Evolutionary conservation across 2,888 invertebrate species (phyloP).

Genomic region (Platycheirus rosarum): DNA sequence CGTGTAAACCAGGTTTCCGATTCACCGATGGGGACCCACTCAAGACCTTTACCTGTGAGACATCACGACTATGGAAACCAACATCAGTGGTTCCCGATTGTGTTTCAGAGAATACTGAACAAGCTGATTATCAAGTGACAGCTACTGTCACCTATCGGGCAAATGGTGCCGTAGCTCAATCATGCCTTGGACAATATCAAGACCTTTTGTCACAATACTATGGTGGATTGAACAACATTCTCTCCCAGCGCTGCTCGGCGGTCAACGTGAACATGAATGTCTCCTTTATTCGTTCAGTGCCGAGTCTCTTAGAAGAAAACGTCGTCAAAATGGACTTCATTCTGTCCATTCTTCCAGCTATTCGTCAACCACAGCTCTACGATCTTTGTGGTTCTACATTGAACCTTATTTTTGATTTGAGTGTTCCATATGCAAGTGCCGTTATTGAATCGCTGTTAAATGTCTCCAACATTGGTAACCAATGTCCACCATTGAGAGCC

Average conservation of each 20-base stretch:
- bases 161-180: conserved; percentile 93
- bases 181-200: conserved; percentile 93
- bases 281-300: conserved; percentile 91
- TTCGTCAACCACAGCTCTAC: conserved; percentile 95
- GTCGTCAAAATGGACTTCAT: conserved; percentile 95
- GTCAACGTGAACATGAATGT: conserved; percentile 98
- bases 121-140: conserved; percentile 96
- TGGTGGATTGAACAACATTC: conserved; percentile 88
- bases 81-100: conserved; percentile 96
- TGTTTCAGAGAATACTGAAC: conserved; percentile 96
- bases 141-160: conserved; percentile 93
- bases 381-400: conserved; percentile 97
- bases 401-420: conserved; percentile 95
- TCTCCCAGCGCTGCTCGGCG: conserved; percentile 96
- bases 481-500: conserved; percentile 95
- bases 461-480: conserved; percentile 94
- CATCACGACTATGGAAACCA: conserved; percentile 92
- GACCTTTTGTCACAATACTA: conserved; percentile 92
- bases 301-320: conserved; percentile 92
- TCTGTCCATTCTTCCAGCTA: conserved; percentile 92
- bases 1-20: conserved; percentile 93
- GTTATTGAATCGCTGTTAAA: conserved; percentile 94
- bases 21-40: conserved; percentile 95
- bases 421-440: conserved; percentile 95
- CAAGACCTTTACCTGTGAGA: conserved; percentile 93